These are phyloP conservation scores for Aphidius gifuensis DNA, from an alignment of 1,140 invertebrate species.

Conservation along the genomic window DNA sequence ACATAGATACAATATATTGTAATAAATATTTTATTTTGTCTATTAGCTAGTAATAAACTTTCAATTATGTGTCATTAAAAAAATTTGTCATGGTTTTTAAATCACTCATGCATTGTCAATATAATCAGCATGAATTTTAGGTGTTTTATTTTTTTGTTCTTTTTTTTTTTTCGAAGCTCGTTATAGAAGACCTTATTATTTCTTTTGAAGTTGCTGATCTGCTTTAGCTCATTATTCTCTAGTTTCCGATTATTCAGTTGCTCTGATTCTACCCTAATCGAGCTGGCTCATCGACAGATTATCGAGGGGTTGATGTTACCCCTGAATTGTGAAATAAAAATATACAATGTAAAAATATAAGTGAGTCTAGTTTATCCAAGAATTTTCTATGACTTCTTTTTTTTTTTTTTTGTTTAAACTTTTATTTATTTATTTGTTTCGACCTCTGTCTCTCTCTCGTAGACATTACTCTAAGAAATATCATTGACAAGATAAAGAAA, in stretches of 20 bases:
- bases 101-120: too few species aligned
- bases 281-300: slow-evolving; percentile 34
- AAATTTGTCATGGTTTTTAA: too few species aligned
- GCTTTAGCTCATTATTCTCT: slow-evolving; percentile 25
- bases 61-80: too few species aligned
- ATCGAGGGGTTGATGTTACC: slow-evolving; percentile 22
- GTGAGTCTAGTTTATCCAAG: slow-evolving; percentile 4
- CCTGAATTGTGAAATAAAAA: slow-evolving; percentile 3
- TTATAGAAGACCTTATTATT: slow-evolving; percentile 7
- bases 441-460: too few species aligned
- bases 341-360: slow-evolving; percentile 1
- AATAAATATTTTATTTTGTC: too few species aligned
- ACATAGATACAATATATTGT: too few species aligned
- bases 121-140: too few species aligned
- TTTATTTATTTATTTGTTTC: too few species aligned
- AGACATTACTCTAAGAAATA: background rate
- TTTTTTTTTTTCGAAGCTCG: slow-evolving; percentile 6
- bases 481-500: background rate
- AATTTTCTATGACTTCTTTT: background rate
- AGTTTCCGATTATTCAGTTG: background rate
- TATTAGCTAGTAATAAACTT: too few species aligned
- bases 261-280: slow-evolving; percentile 30
- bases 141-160: too few species aligned
- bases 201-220: slow-evolving; percentile 6
- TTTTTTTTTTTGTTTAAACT: background rate